These are phyloP conservation scores for Sinohyriopsis cumingii DNA, from an alignment of 2,888 invertebrate species.

Conservation along the genomic window DNA sequence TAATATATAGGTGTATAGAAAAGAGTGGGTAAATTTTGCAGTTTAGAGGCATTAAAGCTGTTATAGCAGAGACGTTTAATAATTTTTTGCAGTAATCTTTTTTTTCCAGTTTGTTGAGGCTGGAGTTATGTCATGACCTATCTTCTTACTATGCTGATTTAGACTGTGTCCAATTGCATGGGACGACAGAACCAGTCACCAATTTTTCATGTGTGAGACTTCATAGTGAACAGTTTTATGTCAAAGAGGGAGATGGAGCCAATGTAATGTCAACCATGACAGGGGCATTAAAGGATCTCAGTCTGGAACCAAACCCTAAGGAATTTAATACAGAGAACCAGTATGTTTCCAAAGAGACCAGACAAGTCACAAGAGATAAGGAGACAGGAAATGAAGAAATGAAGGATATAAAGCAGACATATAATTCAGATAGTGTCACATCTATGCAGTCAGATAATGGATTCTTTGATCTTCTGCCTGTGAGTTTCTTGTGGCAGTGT, in stretches of 20 bases:
- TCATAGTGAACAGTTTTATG: too few relatives aligned
- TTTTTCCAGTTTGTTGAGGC: constrained; percentile 80
- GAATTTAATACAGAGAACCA: too few relatives aligned
- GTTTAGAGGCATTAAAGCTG: background rate
- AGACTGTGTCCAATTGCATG: constrained; percentile 87
- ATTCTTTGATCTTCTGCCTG: constrained; percentile 63
- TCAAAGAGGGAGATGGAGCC: too few relatives aligned
- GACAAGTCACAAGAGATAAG: background rate
- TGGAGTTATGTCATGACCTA: constrained; percentile 88
- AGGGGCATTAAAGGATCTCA: too few relatives aligned
- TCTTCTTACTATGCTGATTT: constrained; percentile 90
- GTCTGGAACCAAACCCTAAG: too few relatives aligned
- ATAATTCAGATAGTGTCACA: background rate
- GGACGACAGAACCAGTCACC: constrained; percentile 65
- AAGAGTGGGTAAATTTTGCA: too few relatives aligned
- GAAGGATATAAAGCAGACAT: constrained; percentile 5
- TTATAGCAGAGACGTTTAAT: background rate
- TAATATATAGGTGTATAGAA: background rate
- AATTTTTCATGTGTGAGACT: too few relatives aligned
- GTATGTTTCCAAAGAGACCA: too few relatives aligned
- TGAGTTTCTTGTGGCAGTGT: constrained; percentile 30
- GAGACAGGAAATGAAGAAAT: constrained; percentile 3
- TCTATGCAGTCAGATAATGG: constrained; percentile 43
- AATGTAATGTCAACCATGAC: too few relatives aligned
- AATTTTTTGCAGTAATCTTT: constrained; percentile 3